A percentile compares a stretch with the other conserved stretches of the same genome.
phyloP scores from a whole-genome alignment of 2,797 vertebrate species.

The Manis pentadactyla region DNA sequence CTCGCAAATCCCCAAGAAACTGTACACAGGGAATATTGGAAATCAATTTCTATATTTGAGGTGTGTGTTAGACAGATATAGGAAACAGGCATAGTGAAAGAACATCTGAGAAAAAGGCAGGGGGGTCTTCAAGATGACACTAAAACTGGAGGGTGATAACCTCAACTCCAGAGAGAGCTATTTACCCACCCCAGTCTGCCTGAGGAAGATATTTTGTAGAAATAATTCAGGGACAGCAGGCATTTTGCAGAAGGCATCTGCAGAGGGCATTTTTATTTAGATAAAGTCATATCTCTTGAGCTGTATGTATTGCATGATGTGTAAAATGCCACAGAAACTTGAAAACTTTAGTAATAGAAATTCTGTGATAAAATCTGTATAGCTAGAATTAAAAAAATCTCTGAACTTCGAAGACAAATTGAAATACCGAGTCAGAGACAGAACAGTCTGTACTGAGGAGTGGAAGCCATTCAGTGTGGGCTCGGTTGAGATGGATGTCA shows the following conservation, averaged over 20 bases:
- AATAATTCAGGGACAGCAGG: not conserved
- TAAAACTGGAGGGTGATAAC: not conserved
- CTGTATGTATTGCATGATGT: not conserved
- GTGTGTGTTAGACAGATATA: not conserved
- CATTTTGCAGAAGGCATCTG: not conserved
- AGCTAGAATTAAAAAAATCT: not conserved
- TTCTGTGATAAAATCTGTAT: not conserved
- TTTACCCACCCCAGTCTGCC: not conserved
- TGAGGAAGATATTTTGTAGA: not conserved
- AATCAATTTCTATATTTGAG: not conserved
- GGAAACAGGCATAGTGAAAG: not conserved
- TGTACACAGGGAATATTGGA: not conserved
- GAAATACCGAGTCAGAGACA: not conserved
- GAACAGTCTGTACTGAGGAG: not conserved
- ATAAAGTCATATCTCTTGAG: not conserved
- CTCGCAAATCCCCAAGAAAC: not conserved
- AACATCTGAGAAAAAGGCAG: not conserved
- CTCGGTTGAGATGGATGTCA: not conserved
- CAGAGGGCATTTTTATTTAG: slow-evolving; percentile 23
- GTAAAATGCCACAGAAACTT: not conserved
- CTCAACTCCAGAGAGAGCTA: not conserved
- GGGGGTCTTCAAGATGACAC: not conserved
- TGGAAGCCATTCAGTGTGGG: not conserved
- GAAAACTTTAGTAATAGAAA: not conserved
- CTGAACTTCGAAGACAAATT: not conserved